These are phyloP conservation scores for Tetraodon nigroviridis DNA, from an alignment of 2,113 vertebrate species.

Conservation along the genomic window DNA sequence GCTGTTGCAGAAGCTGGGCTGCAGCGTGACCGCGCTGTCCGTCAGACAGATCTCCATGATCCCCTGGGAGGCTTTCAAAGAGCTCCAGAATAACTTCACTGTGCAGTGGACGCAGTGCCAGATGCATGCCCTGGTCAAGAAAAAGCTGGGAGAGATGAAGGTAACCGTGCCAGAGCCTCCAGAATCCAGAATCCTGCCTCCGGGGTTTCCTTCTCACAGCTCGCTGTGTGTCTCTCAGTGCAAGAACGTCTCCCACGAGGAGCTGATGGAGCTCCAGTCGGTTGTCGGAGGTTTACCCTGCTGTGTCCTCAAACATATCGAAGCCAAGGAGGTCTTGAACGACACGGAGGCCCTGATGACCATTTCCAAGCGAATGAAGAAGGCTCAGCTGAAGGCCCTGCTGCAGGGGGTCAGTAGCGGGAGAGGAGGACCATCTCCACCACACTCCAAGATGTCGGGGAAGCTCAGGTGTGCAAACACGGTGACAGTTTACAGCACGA, in stretches of 20 bases:
- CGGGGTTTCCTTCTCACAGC: neutral
- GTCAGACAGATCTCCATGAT: slow-evolving; percentile 33
- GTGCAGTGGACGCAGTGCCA: slow-evolving; percentile 43
- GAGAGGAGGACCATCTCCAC: neutral
- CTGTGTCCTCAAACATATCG: slow-evolving; percentile 39
- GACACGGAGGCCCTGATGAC: slow-evolving; percentile 39
- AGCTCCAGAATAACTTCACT: slow-evolving; percentile 13
- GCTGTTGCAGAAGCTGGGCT: slow-evolving; percentile 36
- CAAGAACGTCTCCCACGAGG: slow-evolving; percentile 18
- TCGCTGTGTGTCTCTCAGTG: slow-evolving; percentile 19
- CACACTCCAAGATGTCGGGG: neutral
- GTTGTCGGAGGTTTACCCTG: slow-evolving; percentile 47
- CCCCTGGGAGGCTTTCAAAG: slow-evolving; percentile 4
- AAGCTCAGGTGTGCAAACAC: neutral
- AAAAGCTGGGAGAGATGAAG: slow-evolving; percentile 31
- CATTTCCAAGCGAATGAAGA: slow-evolving; percentile 47
- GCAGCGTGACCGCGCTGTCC: slow-evolving; percentile 25
- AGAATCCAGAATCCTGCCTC: neutral
- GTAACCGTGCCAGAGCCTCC: slow-evolving; percentile 22
- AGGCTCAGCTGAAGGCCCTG: slow-evolving; percentile 58
- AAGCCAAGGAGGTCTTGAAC: slow-evolving; percentile 31
- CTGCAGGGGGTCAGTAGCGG: slow-evolving; percentile 59
- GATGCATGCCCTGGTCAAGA: slow-evolving; percentile 38
- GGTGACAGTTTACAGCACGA: neutral
- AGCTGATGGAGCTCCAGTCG: slow-evolving; percentile 47